These are phyloP conservation scores for Candidula unifasciata DNA, from an alignment of 2,888 invertebrate genomes.

Conservation along the genomic window DNA sequence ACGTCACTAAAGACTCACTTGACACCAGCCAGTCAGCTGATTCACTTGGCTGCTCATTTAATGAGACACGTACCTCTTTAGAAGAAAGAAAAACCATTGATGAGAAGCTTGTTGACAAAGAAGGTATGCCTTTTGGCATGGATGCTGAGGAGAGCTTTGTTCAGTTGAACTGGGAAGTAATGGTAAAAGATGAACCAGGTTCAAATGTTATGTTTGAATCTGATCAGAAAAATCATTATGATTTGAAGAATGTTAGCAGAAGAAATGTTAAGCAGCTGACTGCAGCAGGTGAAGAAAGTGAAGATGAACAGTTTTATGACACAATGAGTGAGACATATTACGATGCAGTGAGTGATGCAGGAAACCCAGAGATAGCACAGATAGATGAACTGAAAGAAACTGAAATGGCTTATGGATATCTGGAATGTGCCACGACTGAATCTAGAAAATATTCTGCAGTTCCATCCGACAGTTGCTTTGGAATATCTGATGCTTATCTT, in stretches of 20 bases:
- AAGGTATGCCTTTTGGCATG: background rate
- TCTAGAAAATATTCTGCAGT: background rate
- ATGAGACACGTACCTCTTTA: background rate
- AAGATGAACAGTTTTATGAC: constrained; percentile 47
- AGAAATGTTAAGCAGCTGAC: background rate
- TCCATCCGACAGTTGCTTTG: background rate
- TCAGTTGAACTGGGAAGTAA: background rate
- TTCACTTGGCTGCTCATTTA: constrained; percentile 6
- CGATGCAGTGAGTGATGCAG: constrained; percentile 42
- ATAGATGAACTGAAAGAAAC: background rate
- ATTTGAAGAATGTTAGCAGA: background rate
- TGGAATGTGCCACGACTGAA: background rate
- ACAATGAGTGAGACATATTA: constrained; percentile 46
- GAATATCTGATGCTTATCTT: background rate
- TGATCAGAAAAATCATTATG: background rate
- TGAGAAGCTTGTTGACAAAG: background rate
- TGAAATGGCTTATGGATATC: background rate
- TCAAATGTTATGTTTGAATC: background rate
- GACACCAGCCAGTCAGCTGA: constrained; percentile 40
- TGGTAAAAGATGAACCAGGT: background rate
- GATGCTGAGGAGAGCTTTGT: background rate
- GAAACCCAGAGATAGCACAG: constrained; percentile 9
- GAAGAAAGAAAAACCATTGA: background rate
- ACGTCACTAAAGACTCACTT: constrained; percentile 44
- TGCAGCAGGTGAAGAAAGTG: constrained; percentile 21